These are phyloP conservation scores for Phoenicopterus ruber DNA, from an alignment of 2,113 vertebrate species.

Conservation along the genomic window DNA sequence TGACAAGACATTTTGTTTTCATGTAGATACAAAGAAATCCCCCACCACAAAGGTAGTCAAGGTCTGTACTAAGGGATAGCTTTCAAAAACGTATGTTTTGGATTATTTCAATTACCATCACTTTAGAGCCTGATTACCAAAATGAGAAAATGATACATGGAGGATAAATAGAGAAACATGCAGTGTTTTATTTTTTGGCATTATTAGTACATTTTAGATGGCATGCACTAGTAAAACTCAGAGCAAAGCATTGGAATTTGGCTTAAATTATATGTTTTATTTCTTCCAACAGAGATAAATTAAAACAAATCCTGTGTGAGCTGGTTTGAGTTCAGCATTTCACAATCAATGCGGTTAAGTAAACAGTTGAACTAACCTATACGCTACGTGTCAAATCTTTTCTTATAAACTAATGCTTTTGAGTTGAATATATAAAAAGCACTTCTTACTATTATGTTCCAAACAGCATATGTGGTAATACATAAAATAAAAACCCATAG, in stretches of 20 bases:
- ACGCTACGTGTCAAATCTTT: neutral
- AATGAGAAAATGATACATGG: neutral
- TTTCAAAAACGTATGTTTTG: neutral
- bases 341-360: neutral
- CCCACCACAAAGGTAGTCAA: neutral
- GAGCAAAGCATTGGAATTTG: slow-evolving; percentile 20
- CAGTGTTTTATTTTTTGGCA: slow-evolving; percentile 21
- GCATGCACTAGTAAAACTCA: neutral
- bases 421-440: neutral
- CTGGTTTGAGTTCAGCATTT: slow-evolving; percentile 19
- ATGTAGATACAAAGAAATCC: neutral
- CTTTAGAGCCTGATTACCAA: neutral
- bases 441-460: neutral
- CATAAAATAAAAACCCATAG: neutral
- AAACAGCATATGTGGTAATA: neutral
- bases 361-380: neutral
- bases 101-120: neutral
- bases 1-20: neutral
- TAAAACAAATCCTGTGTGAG: slow-evolving; percentile 26
- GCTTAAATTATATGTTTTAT: neutral
- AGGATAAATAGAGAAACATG: neutral
- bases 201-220: slow-evolving; percentile 17
- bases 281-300: slow-evolving; percentile 33
- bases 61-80: neutral
- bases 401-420: neutral